Evolutionary conservation across 2,113 vertebrate species (phyloP).

Genomic region (Microcebus ravelobensis): DNA sequence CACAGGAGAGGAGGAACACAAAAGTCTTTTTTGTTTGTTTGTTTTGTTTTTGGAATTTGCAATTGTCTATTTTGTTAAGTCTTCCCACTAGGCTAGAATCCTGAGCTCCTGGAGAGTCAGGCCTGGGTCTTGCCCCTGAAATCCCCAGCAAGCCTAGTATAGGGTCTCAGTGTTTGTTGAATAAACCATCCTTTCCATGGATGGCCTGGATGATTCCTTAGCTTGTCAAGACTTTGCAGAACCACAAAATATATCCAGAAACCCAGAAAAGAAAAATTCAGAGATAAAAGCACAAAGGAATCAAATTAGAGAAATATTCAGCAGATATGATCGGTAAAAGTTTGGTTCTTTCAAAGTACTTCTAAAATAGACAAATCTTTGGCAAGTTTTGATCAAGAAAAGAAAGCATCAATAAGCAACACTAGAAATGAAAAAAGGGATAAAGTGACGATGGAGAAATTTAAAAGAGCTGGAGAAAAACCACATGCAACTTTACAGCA

Average conservation of each 20-base stretch:
- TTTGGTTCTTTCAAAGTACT: slow-evolving; percentile 35
- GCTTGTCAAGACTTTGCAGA: slow-evolving; percentile 27
- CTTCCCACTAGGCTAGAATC: slow-evolving; percentile 59
- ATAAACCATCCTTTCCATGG: neutral
- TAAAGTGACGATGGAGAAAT: neutral
- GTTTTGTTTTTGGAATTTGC: slow-evolving; percentile 70
- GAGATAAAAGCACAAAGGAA: slow-evolving; percentile 1
- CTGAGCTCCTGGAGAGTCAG: slow-evolving; percentile 27
- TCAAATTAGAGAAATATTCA: slow-evolving; percentile 21
- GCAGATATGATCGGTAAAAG: neutral
- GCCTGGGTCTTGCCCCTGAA: slow-evolving; percentile 47
- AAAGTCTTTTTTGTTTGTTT: slow-evolving; percentile 60
- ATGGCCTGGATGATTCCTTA: neutral
- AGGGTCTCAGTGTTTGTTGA: slow-evolving; percentile 53
- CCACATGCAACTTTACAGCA: neutral
- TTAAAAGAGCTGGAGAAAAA: slow-evolving; percentile 36
- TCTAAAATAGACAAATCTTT: slow-evolving; percentile 41
- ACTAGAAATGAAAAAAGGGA: neutral
- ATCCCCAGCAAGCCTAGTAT: neutral
- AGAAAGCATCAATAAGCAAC: neutral
- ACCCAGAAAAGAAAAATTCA: neutral
- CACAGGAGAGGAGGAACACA: slow-evolving; percentile 52
- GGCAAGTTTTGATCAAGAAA: slow-evolving; percentile 48
- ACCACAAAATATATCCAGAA: neutral
- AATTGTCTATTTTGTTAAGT: slow-evolving; percentile 72